Percentiles rank a stretch among this genome's conserved stretches.
phyloP scores from a whole-genome alignment of 2,888 invertebrate genomes.

The Achlya flavicornis region DNA sequence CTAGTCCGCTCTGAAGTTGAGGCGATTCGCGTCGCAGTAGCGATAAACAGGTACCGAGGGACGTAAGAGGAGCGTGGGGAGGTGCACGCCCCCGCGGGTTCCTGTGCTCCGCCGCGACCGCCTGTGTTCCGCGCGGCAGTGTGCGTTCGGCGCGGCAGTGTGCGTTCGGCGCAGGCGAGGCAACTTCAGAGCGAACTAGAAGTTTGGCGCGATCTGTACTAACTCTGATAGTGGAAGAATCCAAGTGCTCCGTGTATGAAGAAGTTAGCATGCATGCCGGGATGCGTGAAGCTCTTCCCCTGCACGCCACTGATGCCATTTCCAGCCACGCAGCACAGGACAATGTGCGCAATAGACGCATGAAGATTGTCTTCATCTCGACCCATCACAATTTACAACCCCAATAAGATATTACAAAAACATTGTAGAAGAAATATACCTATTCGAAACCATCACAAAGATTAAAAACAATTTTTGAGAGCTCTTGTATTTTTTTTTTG shows the following conservation, averaged over 20 bases:
- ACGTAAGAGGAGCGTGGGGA: too few relatives aligned
- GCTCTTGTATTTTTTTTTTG: not conserved
- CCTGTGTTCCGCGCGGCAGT: too few relatives aligned
- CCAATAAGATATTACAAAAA: constrained; percentile 26
- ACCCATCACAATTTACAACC: constrained; percentile 51
- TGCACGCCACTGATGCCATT: constrained; percentile 48
- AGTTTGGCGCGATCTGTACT: too few relatives aligned
- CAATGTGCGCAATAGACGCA: constrained; percentile 63
- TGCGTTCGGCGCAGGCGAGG: too few relatives aligned
- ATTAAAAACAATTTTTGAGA: constrained; percentile 16
- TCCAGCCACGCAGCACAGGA: constrained; percentile 63
- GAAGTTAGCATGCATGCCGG: constrained; percentile 73
- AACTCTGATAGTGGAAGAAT: constrained; percentile 65
- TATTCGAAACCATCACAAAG: constrained; percentile 11
- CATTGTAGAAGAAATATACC: constrained; percentile 20
- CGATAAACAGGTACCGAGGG: too few relatives aligned
- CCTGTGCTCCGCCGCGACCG: too few relatives aligned
- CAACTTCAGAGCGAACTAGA: too few relatives aligned
- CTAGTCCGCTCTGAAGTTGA: too few relatives aligned
- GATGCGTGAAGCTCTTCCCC: constrained; percentile 55
- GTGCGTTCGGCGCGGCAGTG: too few relatives aligned
- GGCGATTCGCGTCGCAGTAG: too few relatives aligned
- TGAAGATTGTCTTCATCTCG: constrained; percentile 54
- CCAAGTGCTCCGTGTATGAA: constrained; percentile 70
- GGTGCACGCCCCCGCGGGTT: too few relatives aligned